Evolutionary conservation across 2,888 invertebrate species (phyloP), one percentile per base, ranked within the genome.

Genomic region (Exephanes ischioxanthus): DNA sequence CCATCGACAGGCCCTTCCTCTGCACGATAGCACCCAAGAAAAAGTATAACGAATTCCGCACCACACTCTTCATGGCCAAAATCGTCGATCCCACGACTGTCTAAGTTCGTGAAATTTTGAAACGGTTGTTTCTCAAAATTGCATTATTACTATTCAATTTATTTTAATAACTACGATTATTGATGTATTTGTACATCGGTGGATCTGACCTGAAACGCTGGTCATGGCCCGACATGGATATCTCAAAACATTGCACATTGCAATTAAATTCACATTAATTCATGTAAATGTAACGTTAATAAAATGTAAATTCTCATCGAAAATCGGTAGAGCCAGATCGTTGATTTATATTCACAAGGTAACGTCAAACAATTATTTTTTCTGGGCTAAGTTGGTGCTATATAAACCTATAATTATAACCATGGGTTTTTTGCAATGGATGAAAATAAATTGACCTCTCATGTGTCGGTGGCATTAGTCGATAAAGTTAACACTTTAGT

Each of bases 1-100:
- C 86, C 48, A 91, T 91, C 68, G 90, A 94, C 82, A 91, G 90
- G 83, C 92, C 94, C n/a, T 94, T 93, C 87, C 75, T 79, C 48
- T 86, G 80, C 75, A 19, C 41, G 16, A 86, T 87, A 37, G 70
- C 37, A 19, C 73, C 80, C 14, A 53, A 61, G 37, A 61, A 55
- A 61, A 61, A 11, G 37, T 9, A 33, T 73, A 41, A 70, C 58
- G 6, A 67, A 53, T 37, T 7, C 84, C 68, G 70, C 53, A 22
- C 55, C 51, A 63, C 81, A 37, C 41, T 87, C 73, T 88, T 89
- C 86, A 66, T 11, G 41, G 88, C 87, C 41, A 80, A 58, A 72
- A 58, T 86, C 75, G 79, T 77, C 76, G 55, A 85, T 58, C 81
- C 80, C 41, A 48, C 26, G 19, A 53, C 9, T 9, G 33, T 4